Evolutionary conservation across 2,113 vertebrate species (phyloP), one percentile per base, ranked within the genome.

Genomic region (Grus americana): DNA sequence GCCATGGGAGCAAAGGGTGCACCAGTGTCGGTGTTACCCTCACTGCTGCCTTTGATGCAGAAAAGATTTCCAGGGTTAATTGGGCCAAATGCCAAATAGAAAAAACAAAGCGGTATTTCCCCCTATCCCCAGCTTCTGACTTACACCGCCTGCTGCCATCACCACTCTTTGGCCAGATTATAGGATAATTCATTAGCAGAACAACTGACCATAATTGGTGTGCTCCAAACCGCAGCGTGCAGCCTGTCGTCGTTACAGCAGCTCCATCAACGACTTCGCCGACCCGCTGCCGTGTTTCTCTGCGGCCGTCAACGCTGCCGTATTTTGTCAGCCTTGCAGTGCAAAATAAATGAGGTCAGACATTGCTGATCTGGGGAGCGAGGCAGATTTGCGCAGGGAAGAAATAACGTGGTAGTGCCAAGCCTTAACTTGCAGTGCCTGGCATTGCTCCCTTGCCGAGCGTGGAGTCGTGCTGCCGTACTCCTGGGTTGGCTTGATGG

Each of bases 301-400:
- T 1, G 0, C 29, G 10, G 22, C 12, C 3, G 0, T 20, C 26
- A 2, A 10, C 3, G 17, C 30, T 1, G 2, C 14, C 3, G 2
- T 5, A 0, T n/a, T 76, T 68, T 34, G 15, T 32, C 65, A 30
- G 1, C 12, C 24, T 38, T 3, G 7, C 0, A 0, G 8, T 0
- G 12, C 22, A 6, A 32, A 50, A 42, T 26, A 54, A 58, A 50
- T 0, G 3, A 55, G 22, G 4, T 27, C 0, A 5, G 38, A 18
- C 0, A 3, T 17, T 5, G 59, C 21, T 8, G 42, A 23, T 26
- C 21, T 29, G 29, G 34, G 44, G 38, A 65, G 14, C 0, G 2
- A 44, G 34, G 52, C 12, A 12, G 23, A 27, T 23, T 8, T 14
- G 6, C 1, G 13, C 3, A 8, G n/a, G 47, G 38, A 47, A 54